Evolutionary conservation across 2,113 vertebrate genomes (phyloP).

Genomic region (Hippocampus barbouri): DNA sequence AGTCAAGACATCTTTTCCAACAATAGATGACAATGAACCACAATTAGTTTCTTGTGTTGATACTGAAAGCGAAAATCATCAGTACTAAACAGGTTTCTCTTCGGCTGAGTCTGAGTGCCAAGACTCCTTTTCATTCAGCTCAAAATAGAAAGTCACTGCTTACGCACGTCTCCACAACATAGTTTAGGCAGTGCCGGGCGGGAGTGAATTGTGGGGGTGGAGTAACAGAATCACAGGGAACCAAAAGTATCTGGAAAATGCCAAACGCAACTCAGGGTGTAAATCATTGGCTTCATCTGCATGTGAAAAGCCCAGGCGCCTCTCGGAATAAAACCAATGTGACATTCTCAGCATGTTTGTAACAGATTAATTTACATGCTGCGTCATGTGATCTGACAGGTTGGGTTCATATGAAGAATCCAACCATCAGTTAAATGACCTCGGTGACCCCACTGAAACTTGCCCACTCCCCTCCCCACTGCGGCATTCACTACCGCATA

Average conservation of each 20-base stretch:
- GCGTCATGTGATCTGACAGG: not conserved
- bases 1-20: slow-evolving; percentile 28
- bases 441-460: slow-evolving; percentile 38
- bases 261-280: slow-evolving; percentile 10
- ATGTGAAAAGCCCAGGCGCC: not conserved
- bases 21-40: slow-evolving; percentile 16
- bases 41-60: slow-evolving; percentile 30
- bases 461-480: slow-evolving; percentile 4
- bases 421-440: slow-evolving; percentile 21
- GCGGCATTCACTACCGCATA: slow-evolving; percentile 13
- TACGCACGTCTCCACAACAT: slow-evolving; percentile 68
- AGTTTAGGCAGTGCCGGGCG: slow-evolving; percentile 58
- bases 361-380: not conserved
- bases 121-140: slow-evolving; percentile 67
- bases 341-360: not conserved
- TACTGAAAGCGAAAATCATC: slow-evolving; percentile 49
- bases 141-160: slow-evolving; percentile 72
- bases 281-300: slow-evolving; percentile 19
- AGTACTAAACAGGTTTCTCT: slow-evolving; percentile 65
- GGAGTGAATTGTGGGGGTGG: slow-evolving; percentile 63
- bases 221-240: slow-evolving; percentile 42
- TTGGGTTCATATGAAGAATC: slow-evolving; percentile 8
- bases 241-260: slow-evolving; percentile 42
- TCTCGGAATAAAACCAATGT: not conserved
- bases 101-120: slow-evolving; percentile 57